Evolutionary conservation across 2,888 invertebrate species (phyloP).

Genomic region (Hyppa rectilinea): DNA sequence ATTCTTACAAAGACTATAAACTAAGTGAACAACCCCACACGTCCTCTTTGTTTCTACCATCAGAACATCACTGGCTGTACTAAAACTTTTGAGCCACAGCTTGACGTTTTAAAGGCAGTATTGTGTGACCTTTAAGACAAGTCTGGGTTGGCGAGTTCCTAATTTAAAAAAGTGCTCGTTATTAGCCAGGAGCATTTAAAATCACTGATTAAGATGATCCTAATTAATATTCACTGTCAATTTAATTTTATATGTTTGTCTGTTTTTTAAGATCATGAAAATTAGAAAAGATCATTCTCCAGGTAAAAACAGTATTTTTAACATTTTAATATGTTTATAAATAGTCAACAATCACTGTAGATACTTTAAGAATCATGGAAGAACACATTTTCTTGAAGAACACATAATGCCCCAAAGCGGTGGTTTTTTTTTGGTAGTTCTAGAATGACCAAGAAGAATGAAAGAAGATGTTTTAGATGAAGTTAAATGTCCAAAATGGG

Average conservation of each 20-base stretch:
- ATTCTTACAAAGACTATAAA: conserved; percentile 53
- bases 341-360: conserved; percentile 73
- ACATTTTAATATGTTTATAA: conserved; percentile 66
- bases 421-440: neutral
- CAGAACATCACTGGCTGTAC: conserved; percentile 31
- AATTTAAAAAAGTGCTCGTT: neutral
- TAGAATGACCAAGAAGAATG: too few relatives aligned
- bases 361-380: conserved; percentile 63
- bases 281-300: conserved; percentile 55
- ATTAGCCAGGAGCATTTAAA: conserved; percentile 12
- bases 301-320: conserved; percentile 49
- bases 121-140: conserved; percentile 15
- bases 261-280: conserved; percentile 45
- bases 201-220: conserved; percentile 38
- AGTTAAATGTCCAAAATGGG: neutral
- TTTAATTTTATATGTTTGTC: conserved; percentile 19
- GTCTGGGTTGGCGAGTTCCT: neutral
- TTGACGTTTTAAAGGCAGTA: conserved; percentile 26
- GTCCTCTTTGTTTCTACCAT: conserved; percentile 16
- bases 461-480: too few relatives aligned
- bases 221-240: conserved; percentile 40
- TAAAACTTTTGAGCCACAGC: conserved; percentile 25
- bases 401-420: conserved; percentile 19
- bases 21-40: conserved; percentile 55
- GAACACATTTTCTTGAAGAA: conserved; percentile 58